Base-by-base conservation (phyloP, 2,113 vertebrate genomes). In the Saccopteryx bilineata region DNA sequence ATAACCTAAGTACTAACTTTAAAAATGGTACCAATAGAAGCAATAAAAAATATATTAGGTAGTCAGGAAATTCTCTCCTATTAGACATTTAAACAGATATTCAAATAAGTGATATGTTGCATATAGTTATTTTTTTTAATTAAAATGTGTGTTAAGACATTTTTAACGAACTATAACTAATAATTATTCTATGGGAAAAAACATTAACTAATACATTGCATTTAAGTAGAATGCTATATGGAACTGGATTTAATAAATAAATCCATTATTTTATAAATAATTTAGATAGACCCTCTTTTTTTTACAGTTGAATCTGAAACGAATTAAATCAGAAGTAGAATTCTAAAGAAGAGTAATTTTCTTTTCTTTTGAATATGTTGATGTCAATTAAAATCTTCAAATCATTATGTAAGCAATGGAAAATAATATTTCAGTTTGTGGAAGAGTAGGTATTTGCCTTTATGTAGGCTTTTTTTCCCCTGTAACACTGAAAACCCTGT, bases 81-180 rank as follows among this genome's bases (percentile, higher is more conserved):
- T 2, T 54, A 19, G 12, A 33, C 13, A 65, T 81, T 68, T 56
- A 74, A 82, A 33, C 1, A 87, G 24, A 12, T 5, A 74, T 87
- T 65, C 31, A 94, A 31, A 7, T 61, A 46, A 31, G 1, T 76
- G 31, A 74, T 3, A 31, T 3, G 11, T 74, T 68, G 19, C 52
- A 79, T 46, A 21, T n/a, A 79, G 17, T 48, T 90, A 46, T 88
- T 89, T 91, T 69, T 69, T 17, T 58, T 74, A 91, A 78, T 91
- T 81, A 87, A 88, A 79, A 9, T 65, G 21, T 95, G 2, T 39
- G n/a, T n/a, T n/a, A 0, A 78, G 3, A 39, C 39, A 39, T 71
- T 95, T 81, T 93, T 58, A 94, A 75, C 76, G 56, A 82, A 24
- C 12, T 76, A 23, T 72, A 68, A 76, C 80, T 75, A 78, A 31